Base-by-base conservation (phyloP, 1,140 invertebrate species). In the Ceratina calcarata region DNA sequence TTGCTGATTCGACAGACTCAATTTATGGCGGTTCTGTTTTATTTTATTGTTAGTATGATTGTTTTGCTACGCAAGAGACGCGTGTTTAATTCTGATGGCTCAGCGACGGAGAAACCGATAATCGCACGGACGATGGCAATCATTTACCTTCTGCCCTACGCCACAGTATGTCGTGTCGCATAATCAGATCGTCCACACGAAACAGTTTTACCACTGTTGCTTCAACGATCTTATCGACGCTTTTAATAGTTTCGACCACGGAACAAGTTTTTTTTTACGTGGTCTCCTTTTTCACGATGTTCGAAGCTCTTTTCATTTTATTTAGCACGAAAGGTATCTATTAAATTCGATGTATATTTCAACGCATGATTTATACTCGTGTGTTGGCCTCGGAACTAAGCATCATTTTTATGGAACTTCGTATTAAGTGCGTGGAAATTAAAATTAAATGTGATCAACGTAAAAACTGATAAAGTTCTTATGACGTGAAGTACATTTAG, bases 51-150 rank as follows among this genome's bases (percentile, higher is more conserved):
- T 67, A 22, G 1, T 10, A 49, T 27, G 2, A 60, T 20, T 13
- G 20, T 77, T 77, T 68, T 55, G 6, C 57, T 13, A 15, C 37
- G 27, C 27, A 32, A 32, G 27, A 32, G 27, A 32, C 18, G 37
- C 22, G 69, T 76, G 16, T 68, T 69, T 55, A 45, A 61, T 27
- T 51, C 57, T 69, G 74, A n/a, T 77, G 74, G n/a, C 74, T 60
- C 32, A 69, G 24, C 45, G 65, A 77, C 24, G 57, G 18, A 32
- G 24, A 77, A 79, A 84, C 75, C 53, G 53, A 84, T 73, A 65
- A 70, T 60, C 72, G 60, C 57, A 49, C 55, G 53, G 71, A 69
- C 57, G n/a, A 61, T 78, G 45, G 37, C 45, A 51, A 83, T 85
- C 65, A 27, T 55, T 73, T 37, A 68, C 27, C 75, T 37, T n/a